Percentiles rank a stretch among this genome's conserved stretches.
Evolutionary conservation across 2,888 invertebrate genomes (phyloP).

Genomic region (Philereme transversata): DNA sequence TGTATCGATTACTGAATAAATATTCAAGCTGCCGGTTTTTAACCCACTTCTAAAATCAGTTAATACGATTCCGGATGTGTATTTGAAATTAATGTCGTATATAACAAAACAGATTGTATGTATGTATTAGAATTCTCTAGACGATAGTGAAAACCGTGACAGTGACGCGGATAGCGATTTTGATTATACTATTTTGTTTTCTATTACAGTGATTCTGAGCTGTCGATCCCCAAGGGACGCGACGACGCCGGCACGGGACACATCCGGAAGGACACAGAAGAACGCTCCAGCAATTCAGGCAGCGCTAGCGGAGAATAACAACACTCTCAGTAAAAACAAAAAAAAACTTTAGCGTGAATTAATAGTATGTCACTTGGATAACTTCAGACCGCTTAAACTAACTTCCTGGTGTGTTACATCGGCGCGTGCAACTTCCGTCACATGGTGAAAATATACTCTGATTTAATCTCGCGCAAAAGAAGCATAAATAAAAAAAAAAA

Average conservation of each 20-base stretch:
- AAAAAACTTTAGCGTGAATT: too few species aligned
- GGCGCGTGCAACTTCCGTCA: background rate
- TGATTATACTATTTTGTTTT: background rate
- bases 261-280: background rate
- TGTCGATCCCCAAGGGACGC: background rate
- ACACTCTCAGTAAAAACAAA: background rate
- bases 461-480: background rate
- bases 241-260: conserved; percentile 3
- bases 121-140: too few species aligned
- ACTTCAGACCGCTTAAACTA: too few species aligned
- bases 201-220: conserved; percentile 1
- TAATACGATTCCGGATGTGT: too few species aligned
- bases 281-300: conserved; percentile 7
- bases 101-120: too few species aligned
- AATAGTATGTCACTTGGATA: too few species aligned
- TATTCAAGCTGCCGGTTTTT: too few species aligned
- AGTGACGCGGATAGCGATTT: background rate
- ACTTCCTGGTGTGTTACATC: too few species aligned
- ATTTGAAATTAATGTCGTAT: too few species aligned
- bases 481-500: background rate
- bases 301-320: conserved; percentile 1
- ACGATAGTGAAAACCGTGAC: background rate
- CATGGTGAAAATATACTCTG: background rate
- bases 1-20: too few species aligned
- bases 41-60: too few species aligned